Percentiles rank a stretch among this genome's conserved stretches.
phyloP scores from a whole-genome alignment of 2,113 vertebrate genomes.

The Numida meleagris region DNA sequence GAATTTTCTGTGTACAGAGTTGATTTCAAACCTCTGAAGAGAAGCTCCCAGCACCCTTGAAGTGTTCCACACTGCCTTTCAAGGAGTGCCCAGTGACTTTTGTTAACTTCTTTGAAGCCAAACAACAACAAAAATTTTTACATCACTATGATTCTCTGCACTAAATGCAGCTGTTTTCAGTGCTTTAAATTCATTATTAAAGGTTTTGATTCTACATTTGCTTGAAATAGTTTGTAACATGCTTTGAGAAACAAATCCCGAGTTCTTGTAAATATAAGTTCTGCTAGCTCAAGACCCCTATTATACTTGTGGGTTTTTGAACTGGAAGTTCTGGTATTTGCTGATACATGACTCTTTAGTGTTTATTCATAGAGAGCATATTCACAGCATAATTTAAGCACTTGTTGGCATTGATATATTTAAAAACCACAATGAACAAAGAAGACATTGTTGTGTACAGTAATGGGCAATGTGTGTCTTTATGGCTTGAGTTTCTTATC shows the following conservation, averaged over 20 bases:
- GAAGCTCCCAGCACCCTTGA: neutral
- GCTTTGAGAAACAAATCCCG: neutral
- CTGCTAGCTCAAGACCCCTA: neutral
- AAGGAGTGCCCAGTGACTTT: neutral
- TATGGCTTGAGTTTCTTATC: neutral
- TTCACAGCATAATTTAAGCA: slow-evolving; percentile 6
- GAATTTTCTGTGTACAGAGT: neutral
- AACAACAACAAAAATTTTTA: neutral
- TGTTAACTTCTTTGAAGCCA: neutral
- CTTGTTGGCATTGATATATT: slow-evolving; percentile 1
- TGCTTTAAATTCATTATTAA: neutral
- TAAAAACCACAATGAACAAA: slow-evolving; percentile 30
- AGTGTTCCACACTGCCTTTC: neutral
- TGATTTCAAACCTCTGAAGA: neutral
- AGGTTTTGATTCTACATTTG: neutral
- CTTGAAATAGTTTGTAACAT: neutral
- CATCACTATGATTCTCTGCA: neutral
- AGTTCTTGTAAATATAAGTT: neutral
- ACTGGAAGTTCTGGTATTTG: slow-evolving; percentile 17
- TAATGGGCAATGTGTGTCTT: slow-evolving; percentile 6
- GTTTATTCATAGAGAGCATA: slow-evolving; percentile 20
- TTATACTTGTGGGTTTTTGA: slow-evolving; percentile 15
- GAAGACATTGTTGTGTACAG: neutral
- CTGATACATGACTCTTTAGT: neutral
- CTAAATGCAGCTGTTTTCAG: neutral